Percentiles rank a stretch among this genome's conserved stretches.
phyloP scores from a whole-genome alignment of 2,113 vertebrate species.

The Brachirus orientalis region DNA sequence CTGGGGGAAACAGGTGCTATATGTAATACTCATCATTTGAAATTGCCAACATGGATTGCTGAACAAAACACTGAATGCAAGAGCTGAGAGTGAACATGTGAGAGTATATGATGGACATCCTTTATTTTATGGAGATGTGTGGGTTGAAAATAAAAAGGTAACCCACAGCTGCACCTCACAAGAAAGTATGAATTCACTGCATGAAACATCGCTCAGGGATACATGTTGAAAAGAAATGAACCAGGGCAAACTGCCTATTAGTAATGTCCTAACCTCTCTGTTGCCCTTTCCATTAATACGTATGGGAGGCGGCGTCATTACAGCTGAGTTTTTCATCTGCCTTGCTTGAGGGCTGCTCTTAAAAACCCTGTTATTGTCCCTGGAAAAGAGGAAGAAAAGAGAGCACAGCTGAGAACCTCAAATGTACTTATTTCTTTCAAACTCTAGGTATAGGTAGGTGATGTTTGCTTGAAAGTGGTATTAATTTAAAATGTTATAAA shows the following conservation, averaged over 20 bases:
- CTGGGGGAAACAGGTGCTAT: too few species aligned
- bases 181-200: conserved; percentile 5
- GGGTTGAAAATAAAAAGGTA: conserved; percentile 16
- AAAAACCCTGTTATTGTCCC: conserved; percentile 81
- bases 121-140: neutral
- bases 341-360: conserved; percentile 82
- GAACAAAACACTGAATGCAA: neutral
- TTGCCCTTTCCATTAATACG: conserved; percentile 80
- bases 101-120: neutral
- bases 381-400: conserved; percentile 36
- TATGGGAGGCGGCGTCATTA: conserved; percentile 87
- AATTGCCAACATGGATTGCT: too few species aligned
- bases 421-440: neutral
- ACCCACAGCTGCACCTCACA: neutral
- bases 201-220: neutral
- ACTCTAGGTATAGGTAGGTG: neutral
- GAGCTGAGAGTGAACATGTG: neutral
- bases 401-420: neutral
- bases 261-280: conserved; percentile 81
- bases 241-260: neutral
- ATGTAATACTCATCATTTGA: too few species aligned
- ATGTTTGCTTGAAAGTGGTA: too few species aligned
- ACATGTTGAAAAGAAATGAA: neutral
- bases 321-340: conserved; percentile 75
- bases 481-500: neutral